Base-by-base conservation (phyloP, 2,797 vertebrate genomes). In the Hybognathus amarus region DNA sequence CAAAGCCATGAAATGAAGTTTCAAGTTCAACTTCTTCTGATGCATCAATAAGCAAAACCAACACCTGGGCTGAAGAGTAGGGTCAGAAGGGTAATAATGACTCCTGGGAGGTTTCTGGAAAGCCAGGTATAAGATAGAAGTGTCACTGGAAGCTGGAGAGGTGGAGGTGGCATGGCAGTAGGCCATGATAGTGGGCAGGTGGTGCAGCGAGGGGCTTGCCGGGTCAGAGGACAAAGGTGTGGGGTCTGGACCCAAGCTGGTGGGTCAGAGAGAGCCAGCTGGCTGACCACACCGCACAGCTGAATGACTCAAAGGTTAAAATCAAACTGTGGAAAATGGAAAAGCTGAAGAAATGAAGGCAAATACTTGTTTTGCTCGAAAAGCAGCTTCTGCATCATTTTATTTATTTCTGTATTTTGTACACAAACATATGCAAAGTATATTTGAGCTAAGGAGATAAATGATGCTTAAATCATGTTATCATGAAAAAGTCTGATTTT, bases 181-280 rank as follows among this genome's bases (percentile, higher is more conserved):
- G 63, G 38, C 80, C 24, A 66, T 76, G 47, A 68, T 36, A 36
- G 38, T 36, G 50, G 64, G 56, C 75, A 78, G 82, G 82, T 83
- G 82, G 64, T 70, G 82, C 52, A 50, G 27, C 27, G n/a, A 78
- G 64, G 38, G 75, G 20, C 64, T 33, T 40, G 30, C 66, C 54
- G 30, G 82, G 82, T 77, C 54, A 77, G 75, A 59, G 54, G 74
- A 83, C 82, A 83, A 77, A 83, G 82, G 82, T 83, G 74, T 70
- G 52, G 78, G 82, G 74, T 77, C 82, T 83, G 82, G 64, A 83
- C 64, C 52, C 66, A 61, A 78, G 75, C 82, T 77, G 73, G 38
- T 59, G 67, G 75, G 40, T 69, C 74, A 83, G 82, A 70, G 66
- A 63, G 67, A 71, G 82, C 82, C 82, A 83, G 82, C 82, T 83